These are phyloP conservation scores for Mus spretus DNA, from an alignment of 2,797 vertebrate genomes.

Conservation along the genomic window DNA sequence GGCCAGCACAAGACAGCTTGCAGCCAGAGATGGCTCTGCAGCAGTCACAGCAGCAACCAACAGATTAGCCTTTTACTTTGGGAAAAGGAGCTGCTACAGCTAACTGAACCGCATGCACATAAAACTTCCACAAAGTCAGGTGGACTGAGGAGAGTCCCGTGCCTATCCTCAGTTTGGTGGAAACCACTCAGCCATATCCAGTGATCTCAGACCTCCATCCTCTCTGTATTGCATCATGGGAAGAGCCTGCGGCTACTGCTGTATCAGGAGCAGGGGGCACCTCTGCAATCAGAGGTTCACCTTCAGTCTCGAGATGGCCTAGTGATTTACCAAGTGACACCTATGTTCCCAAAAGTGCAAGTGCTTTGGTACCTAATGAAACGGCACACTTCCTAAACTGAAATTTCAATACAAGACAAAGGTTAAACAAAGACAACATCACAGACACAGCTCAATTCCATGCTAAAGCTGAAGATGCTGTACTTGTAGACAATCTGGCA, in stretches of 20 bases:
- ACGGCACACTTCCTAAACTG: not conserved
- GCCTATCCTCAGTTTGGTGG: not conserved
- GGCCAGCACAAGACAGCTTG: not conserved
- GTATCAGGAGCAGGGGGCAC: not conserved
- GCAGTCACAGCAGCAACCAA: not conserved
- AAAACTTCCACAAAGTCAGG: not conserved
- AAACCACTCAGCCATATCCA: not conserved
- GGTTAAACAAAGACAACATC: not conserved
- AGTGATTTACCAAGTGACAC: not conserved
- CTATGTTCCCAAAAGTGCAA: not conserved
- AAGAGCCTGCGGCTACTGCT: rapidly evolving
- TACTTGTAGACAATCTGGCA: not conserved
- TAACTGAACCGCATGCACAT: not conserved
- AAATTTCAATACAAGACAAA: not conserved
- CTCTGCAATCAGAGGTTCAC: not conserved
- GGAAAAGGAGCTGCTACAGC: not conserved
- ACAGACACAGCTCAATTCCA: not conserved
- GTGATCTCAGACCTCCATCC: not conserved
- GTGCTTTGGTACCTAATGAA: not conserved
- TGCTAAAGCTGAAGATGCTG: not conserved
- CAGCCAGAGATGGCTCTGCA: not conserved
- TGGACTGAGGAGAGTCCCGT: not conserved
- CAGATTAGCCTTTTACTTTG: not conserved
- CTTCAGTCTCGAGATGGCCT: not conserved
- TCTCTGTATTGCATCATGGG: not conserved